Evolutionary conservation across 1,140 invertebrate species (phyloP).

Genomic region (Drosophila persimilis): DNA sequence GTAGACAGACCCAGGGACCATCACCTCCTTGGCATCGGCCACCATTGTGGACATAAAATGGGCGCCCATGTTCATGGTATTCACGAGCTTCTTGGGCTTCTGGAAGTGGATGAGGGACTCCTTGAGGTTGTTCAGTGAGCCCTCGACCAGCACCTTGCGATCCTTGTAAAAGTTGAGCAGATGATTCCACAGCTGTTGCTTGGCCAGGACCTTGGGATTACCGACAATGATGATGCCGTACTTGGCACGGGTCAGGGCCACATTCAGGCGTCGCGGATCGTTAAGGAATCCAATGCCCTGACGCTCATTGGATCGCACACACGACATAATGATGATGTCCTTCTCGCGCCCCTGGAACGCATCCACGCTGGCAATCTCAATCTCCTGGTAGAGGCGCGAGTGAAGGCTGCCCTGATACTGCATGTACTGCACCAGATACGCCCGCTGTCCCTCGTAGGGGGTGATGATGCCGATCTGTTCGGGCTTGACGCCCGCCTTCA

Average conservation of each 20-base stretch:
- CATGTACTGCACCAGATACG: slow-evolving; percentile 99
- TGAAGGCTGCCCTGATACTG: slow-evolving; percentile 99
- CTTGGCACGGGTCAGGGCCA: slow-evolving; percentile 98
- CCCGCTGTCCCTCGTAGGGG: slow-evolving; percentile 99
- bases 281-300: slow-evolving; percentile 98
- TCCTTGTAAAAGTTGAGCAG: slow-evolving; percentile 99
- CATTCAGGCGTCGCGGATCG: slow-evolving; percentile 98
- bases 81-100: slow-evolving; percentile 97
- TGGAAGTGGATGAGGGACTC: slow-evolving; percentile 98
- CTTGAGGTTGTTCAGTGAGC: slow-evolving; percentile 98
- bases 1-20: slow-evolving; percentile 93
- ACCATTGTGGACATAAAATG: slow-evolving; percentile 98
- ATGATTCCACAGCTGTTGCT: slow-evolving; percentile 99
- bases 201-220: slow-evolving; percentile 99
- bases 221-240: slow-evolving; percentile 99
- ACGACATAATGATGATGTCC: slow-evolving; percentile 99
- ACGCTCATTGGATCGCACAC: slow-evolving; percentile 96
- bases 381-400: slow-evolving; percentile 98
- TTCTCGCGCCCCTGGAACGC: slow-evolving; percentile 99
- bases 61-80: slow-evolving; percentile 96
- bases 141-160: slow-evolving; percentile 98
- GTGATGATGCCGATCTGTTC: slow-evolving; percentile 99
- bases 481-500: slow-evolving; percentile 97
- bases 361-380: slow-evolving; percentile 99
- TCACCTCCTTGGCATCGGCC: slow-evolving; percentile 94